Conservation (phyloP, 1,140 invertebrate genomes). For the Acromyrmex heyeri region DNA sequence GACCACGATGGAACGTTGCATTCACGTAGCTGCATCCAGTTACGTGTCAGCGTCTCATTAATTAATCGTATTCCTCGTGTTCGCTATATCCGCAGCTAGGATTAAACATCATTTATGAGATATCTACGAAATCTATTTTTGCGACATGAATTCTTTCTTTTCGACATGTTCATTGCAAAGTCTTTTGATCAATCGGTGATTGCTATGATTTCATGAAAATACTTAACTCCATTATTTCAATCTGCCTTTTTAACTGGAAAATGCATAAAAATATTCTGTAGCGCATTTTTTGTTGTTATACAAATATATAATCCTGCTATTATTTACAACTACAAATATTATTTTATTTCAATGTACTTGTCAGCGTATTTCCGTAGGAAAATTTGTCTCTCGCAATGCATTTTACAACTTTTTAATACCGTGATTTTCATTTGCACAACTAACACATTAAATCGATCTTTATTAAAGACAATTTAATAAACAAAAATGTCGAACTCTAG, state of each 20-base stretch:
- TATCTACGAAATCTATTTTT: not conserved
- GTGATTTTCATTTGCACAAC: conserved; percentile 36
- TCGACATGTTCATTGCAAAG: not conserved
- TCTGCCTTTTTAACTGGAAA: not conserved
- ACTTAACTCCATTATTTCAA: not conserved
- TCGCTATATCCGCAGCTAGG: not conserved
- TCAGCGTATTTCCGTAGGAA: conserved; percentile 8
- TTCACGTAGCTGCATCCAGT: not conserved
- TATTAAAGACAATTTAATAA: conserved; percentile 50
- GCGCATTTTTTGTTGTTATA: not conserved
- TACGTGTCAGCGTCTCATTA: conserved; percentile 51
- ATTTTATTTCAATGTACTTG: conserved; percentile 21
- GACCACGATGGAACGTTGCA: conserved; percentile 18
- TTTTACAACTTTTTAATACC: conserved; percentile 44
- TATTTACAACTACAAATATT: conserved; percentile 34
- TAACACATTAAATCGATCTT: conserved; percentile 35
- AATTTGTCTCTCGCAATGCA: conserved; percentile 15
- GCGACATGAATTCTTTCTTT: not conserved
- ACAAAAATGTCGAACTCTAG: not conserved
- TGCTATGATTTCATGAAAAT: not conserved
- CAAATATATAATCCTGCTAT: conserved; percentile 21
- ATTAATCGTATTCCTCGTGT: conserved; percentile 31
- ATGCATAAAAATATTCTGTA: not conserved
- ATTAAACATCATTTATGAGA: not conserved
- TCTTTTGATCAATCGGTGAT: not conserved